phyloP scores from a whole-genome alignment of 2,797 vertebrate genomes.

The Sebastes minor region DNA sequence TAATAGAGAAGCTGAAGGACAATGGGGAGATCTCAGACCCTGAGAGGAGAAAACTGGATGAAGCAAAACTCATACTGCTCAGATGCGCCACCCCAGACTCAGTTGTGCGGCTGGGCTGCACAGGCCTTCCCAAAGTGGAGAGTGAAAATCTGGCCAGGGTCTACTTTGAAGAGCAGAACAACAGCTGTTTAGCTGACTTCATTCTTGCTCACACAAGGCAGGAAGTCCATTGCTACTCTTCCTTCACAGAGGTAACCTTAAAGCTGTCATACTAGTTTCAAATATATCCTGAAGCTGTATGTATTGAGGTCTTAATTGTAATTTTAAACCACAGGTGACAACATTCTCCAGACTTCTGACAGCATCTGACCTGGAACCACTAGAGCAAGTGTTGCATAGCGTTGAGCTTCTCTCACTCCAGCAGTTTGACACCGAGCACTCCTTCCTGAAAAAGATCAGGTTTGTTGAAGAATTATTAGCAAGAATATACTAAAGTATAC shows the following conservation, averaged over 20 bases:
- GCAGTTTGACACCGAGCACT: slow-evolving; percentile 94
- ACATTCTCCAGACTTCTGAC: slow-evolving; percentile 97
- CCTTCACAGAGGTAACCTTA: slow-evolving; percentile 90
- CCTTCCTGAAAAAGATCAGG: slow-evolving; percentile 92
- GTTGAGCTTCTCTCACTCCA: slow-evolving; percentile 89
- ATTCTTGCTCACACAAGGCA: slow-evolving; percentile 74
- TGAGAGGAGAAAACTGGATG: slow-evolving; percentile 59
- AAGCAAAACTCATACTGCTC: slow-evolving; percentile 85
- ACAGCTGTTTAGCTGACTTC: slow-evolving; percentile 88
- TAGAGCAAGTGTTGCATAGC: slow-evolving; percentile 70
- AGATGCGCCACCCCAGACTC: slow-evolving; percentile 94
- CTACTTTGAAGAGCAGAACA: slow-evolving; percentile 88
- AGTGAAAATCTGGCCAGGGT: slow-evolving; percentile 68
- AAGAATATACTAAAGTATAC: not conserved
- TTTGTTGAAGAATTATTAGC: slow-evolving; percentile 63
- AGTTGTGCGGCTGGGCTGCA: slow-evolving; percentile 85
- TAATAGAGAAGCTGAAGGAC: slow-evolving; percentile 71
- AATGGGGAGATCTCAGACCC: slow-evolving; percentile 29
- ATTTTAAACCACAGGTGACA: slow-evolving; percentile 84
- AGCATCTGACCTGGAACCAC: slow-evolving; percentile 77
- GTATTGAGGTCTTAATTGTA: not conserved
- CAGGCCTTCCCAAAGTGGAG: slow-evolving; percentile 66
- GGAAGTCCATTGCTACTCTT: not conserved
- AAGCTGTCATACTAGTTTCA: not conserved
- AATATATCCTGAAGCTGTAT: not conserved